phyloP scores from a whole-genome alignment of 2,888 invertebrate species.

The Druceiella hillmani region DNA sequence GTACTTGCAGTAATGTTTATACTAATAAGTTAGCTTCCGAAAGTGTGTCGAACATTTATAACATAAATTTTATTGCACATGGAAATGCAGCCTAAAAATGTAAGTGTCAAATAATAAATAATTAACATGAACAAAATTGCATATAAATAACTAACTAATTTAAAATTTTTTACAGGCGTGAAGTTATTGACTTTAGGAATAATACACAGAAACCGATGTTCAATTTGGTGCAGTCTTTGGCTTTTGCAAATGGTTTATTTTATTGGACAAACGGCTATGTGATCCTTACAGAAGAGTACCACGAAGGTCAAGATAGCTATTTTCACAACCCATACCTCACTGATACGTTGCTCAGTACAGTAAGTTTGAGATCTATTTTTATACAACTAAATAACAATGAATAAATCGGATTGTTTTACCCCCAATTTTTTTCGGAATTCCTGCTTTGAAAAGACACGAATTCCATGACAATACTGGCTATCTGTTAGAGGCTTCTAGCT shows the following conservation, averaged over 20 bases:
- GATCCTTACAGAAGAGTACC: slow-evolving; percentile 75
- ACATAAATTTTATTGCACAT: not conserved
- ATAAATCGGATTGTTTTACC: no score
- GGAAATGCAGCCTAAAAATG: not conserved
- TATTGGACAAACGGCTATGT: slow-evolving; percentile 82
- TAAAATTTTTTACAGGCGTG: slow-evolving; percentile 49
- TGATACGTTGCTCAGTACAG: no score
- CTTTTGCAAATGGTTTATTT: slow-evolving; percentile 70
- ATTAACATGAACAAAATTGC: no score
- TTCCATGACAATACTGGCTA: no score
- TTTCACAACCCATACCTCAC: slow-evolving; percentile 75
- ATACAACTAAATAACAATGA: no score
- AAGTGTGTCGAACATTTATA: no score
- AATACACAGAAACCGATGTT: slow-evolving; percentile 74
- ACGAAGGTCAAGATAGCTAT: slow-evolving; percentile 60
- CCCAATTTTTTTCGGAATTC: no score
- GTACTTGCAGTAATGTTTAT: no score
- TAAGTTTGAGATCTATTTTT: no score
- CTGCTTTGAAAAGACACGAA: no score
- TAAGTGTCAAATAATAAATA: not conserved
- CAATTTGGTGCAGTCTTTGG: slow-evolving; percentile 67
- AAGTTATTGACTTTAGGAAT: slow-evolving; percentile 63
- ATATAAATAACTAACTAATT: not conserved
- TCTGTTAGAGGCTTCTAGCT: no score
- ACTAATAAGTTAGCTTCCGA: no score